Percentiles rank a stretch among this genome's conserved stretches.
Evolutionary conservation across 2,797 vertebrate species (phyloP).

Genomic region (Setipinna tenuifilis): DNA sequence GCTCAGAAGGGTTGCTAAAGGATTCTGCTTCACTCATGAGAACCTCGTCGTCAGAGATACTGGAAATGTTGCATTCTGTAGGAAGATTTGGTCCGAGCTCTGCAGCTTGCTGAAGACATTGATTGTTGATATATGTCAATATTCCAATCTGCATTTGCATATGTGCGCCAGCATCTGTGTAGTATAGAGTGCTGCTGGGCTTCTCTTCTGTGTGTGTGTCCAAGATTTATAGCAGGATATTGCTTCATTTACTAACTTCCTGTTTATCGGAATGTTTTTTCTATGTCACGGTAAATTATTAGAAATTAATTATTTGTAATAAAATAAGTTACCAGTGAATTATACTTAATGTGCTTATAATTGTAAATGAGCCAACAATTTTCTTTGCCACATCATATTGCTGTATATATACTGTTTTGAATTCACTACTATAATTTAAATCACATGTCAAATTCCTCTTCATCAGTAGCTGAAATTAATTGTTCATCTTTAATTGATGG

Average conservation of each 20-base stretch:
- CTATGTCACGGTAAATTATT: background rate
- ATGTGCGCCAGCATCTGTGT: background rate
- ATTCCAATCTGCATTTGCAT: background rate
- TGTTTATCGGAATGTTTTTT: background rate
- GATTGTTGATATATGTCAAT: constrained; percentile 16
- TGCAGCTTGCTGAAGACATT: constrained; percentile 4
- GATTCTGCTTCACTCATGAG: background rate
- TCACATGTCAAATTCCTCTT: background rate
- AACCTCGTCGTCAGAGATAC: background rate
- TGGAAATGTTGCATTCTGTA: constrained; percentile 23
- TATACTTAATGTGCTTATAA: background rate
- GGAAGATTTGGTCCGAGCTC: background rate
- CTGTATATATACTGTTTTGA: too few species aligned
- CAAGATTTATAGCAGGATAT: background rate
- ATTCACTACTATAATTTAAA: background rate
- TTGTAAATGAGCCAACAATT: too few species aligned
- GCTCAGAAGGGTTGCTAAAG: background rate
- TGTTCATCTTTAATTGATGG: background rate
- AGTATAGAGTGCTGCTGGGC: background rate
- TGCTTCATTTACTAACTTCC: background rate
- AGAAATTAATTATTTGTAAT: background rate
- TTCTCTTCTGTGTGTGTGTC: background rate
- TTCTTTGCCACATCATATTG: too few species aligned
- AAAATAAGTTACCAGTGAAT: background rate
- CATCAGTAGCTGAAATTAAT: background rate